Evolutionary conservation across 2,888 invertebrate species (phyloP), one percentile per base, ranked within the genome.

Genomic region (Yponomeuta sedellus): DNA sequence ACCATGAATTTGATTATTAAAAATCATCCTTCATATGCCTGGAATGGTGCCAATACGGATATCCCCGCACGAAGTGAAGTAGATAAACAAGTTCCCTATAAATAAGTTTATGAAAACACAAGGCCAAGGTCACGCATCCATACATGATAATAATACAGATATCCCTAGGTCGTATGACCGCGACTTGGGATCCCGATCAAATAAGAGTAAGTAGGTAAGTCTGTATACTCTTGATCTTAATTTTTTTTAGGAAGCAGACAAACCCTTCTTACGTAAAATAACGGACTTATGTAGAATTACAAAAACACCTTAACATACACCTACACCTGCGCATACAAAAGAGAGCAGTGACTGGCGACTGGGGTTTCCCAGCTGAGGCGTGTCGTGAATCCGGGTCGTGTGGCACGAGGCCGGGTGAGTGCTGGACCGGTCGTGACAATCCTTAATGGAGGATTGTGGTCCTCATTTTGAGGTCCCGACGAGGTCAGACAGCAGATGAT

Each of bases 401-500:
- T 8, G 59, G 22, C 59, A 22, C 44, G 44, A 52, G 44, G 44
- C 5, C 44, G 44, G 44, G 16, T 16, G 34, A 34, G 34, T 34
- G 34, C 34, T 34, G 34, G 44, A 16, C 44, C 44, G 44, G 16
- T 52, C 16, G 44, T 52, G 16, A 59, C 59, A 59, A 25, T 59
- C 19, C 44, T 58, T 10, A 58, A 58, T 58, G 58, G 20, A 59
- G n/a, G 59, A 59, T 34, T 34, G 34, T 8, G 34, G 34, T 34
- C 34, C 6, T 34, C 25, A 59, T 59, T 59, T 59, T 59, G 59
- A 20, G 59, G 25, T 22, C 25, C 59, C 20, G 12, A 25, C 25
- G 59, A 59, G 59, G 59, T 59, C 59, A 22, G 59, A n/a, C 20
- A 11, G 59, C 22, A 20, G 59, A 59, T 22, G 59, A 58, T 19